Percentiles rank a stretch among this genome's conserved stretches.
Conservation (phyloP, 2,797 vertebrate genomes). For the Liasis olivaceus region DNA sequence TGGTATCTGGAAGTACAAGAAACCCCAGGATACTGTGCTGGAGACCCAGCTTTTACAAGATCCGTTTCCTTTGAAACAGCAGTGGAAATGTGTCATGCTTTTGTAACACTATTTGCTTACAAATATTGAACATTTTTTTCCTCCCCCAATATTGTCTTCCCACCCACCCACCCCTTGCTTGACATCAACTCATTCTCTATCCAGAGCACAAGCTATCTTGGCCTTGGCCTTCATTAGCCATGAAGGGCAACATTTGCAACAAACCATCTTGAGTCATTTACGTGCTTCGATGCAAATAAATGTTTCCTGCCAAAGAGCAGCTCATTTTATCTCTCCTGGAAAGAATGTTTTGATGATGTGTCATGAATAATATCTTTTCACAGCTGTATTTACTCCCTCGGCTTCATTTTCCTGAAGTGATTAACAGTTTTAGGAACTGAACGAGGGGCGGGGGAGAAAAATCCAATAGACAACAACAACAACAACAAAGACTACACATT, state of each 20-base stretch:
- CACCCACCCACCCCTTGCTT: not conserved
- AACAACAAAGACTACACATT: slow-evolving; percentile 46
- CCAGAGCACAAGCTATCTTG: slow-evolving; percentile 14
- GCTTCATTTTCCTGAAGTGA: slow-evolving; percentile 60
- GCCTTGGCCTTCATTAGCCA: slow-evolving; percentile 17
- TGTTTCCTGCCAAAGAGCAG: slow-evolving; percentile 39
- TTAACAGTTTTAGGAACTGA: slow-evolving; percentile 57
- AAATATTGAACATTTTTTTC: accelerated
- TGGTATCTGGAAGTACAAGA: not conserved
- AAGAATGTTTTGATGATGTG: slow-evolving; percentile 37
- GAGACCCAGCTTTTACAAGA: not conserved
- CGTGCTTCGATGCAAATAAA: not conserved
- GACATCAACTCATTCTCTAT: not conserved
- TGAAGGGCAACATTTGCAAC: not conserved
- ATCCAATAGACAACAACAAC: slow-evolving; percentile 1
- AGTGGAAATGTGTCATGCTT: not conserved
- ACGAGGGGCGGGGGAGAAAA: slow-evolving; percentile 25
- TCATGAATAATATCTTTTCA: slow-evolving; percentile 54
- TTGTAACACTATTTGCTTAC: not conserved
- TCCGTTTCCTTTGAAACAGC: not conserved
- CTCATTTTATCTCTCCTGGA: not conserved
- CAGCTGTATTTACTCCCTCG: slow-evolving; percentile 45
- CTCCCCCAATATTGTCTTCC: not conserved
- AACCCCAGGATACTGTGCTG: not conserved
- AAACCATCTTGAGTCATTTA: slow-evolving; percentile 26